Conservation (phyloP, 2,888 invertebrate genomes). For the Nysson spinosus region DNA sequence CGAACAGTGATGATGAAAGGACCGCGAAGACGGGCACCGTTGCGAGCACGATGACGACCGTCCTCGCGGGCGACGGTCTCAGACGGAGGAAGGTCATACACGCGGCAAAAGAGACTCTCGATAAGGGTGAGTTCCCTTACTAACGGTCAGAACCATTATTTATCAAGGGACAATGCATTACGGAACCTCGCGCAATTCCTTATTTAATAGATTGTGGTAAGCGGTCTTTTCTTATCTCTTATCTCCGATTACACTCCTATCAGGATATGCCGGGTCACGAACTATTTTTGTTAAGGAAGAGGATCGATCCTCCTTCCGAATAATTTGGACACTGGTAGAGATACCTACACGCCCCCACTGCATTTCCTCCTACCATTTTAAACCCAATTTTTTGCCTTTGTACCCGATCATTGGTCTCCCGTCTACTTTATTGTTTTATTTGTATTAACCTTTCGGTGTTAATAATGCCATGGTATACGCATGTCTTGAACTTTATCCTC, state of each 20-base stretch:
- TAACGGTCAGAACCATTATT: too few species aligned
- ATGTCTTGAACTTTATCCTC: too few species aligned
- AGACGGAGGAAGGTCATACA: conserved; percentile 80
- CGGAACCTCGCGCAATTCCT: conserved; percentile 50
- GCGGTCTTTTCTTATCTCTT: too few species aligned
- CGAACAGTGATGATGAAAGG: conserved; percentile 59
- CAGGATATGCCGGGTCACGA: too few species aligned
- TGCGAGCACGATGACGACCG: conserved; percentile 61
- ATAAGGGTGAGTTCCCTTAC: conserved; percentile 78
- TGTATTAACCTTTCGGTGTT: neutral
- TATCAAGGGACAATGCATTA: too few species aligned
- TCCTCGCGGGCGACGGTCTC: conserved; percentile 72
- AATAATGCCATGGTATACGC: conserved; percentile 9
- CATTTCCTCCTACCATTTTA: conserved; percentile 14
- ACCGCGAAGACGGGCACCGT: conserved; percentile 51
- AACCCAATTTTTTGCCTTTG: conserved; percentile 4
- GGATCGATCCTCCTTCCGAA: conserved; percentile 45
- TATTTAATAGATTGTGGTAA: too few species aligned
- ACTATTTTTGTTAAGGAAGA: conserved; percentile 25
- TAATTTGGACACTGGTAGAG: too few species aligned
- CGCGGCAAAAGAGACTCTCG: conserved; percentile 80
- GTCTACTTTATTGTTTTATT: conserved; percentile 6
- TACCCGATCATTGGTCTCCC: neutral
- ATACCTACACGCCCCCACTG: conserved; percentile 19
- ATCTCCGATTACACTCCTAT: too few species aligned